Evolutionary conservation across 2,113 vertebrate species (phyloP).

Genomic region (Carassius auratus): DNA sequence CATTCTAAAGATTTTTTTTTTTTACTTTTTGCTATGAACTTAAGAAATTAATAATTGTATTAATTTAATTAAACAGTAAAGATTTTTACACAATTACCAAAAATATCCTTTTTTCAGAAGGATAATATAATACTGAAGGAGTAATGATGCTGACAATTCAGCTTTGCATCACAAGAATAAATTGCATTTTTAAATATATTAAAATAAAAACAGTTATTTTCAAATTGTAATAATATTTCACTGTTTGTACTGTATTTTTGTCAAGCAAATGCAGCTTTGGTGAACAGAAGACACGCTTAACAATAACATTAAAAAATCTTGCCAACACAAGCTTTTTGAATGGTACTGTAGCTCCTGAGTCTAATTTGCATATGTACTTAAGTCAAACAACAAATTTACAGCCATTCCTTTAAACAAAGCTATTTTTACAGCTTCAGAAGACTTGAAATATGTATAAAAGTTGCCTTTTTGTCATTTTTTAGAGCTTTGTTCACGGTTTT

Average conservation of each 20-base stretch:
- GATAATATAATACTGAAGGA: background rate
- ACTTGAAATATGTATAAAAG: background rate
- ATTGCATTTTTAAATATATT: too few relatives aligned
- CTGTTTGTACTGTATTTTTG: background rate
- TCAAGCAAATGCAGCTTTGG: background rate
- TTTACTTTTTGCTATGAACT: too few relatives aligned
- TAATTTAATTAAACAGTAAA: background rate
- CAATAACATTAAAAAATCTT: too few relatives aligned
- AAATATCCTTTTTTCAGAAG: background rate
- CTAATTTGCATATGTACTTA: too few relatives aligned
- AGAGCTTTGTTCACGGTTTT: background rate
- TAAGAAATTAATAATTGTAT: background rate
- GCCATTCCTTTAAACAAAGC: background rate
- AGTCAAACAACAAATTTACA: background rate
- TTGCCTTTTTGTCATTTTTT: background rate
- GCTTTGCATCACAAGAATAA: background rate
- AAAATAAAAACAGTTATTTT: too few relatives aligned
- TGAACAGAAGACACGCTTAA: background rate
- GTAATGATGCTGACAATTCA: background rate
- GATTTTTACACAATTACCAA: background rate
- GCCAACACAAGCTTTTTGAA: too few relatives aligned
- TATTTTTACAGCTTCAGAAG: background rate
- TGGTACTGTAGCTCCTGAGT: too few relatives aligned
- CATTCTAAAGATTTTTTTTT: background rate
- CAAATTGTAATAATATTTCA: background rate